phyloP scores from a whole-genome alignment of 2,888 invertebrate species.

The Brachypalpus laphriformis region DNA sequence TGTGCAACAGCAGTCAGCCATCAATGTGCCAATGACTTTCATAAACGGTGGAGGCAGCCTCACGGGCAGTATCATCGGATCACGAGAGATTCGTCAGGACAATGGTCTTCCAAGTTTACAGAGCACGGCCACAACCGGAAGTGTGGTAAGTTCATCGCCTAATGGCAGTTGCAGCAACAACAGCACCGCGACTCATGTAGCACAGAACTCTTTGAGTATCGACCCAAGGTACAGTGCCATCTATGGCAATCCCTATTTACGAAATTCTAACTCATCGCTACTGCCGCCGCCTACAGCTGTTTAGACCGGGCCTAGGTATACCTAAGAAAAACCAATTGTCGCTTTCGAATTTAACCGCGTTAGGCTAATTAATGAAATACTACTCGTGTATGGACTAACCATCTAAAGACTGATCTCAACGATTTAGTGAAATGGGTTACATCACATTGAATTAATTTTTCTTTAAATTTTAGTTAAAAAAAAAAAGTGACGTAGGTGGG shows the following conservation, averaged over 20 bases:
- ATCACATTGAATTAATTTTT: conserved; percentile 19
- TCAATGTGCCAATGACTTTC: conserved; percentile 81
- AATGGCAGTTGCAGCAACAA: conserved; percentile 82
- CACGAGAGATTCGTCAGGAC: conserved; percentile 82
- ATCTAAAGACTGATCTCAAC: conserved; percentile 77
- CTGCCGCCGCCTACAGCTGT: conserved; percentile 85
- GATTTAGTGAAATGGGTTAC: conserved; percentile 66
- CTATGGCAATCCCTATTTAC: conserved; percentile 94
- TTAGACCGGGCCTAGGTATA: conserved; percentile 74
- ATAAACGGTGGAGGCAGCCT: conserved; percentile 79
- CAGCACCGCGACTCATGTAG: conserved; percentile 80
- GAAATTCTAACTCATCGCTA: conserved; percentile 85
- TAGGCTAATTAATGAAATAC: conserved; percentile 53
- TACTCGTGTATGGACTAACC: conserved; percentile 68
- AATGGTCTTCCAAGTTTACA: conserved; percentile 82
- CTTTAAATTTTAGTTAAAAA: background rate
- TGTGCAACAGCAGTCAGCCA: conserved; percentile 75
- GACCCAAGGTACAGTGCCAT: conserved; percentile 95
- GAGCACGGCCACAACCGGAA: conserved; percentile 81
- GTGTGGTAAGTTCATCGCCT: conserved; percentile 82
- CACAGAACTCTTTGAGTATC: conserved; percentile 83
- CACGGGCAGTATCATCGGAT: conserved; percentile 82
- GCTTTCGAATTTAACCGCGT: conserved; percentile 70
- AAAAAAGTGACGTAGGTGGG: conserved; percentile 26
- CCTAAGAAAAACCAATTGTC: conserved; percentile 48